Conservation (phyloP, 1,140 invertebrate genomes). For the Drosophila neocordata region DNA sequence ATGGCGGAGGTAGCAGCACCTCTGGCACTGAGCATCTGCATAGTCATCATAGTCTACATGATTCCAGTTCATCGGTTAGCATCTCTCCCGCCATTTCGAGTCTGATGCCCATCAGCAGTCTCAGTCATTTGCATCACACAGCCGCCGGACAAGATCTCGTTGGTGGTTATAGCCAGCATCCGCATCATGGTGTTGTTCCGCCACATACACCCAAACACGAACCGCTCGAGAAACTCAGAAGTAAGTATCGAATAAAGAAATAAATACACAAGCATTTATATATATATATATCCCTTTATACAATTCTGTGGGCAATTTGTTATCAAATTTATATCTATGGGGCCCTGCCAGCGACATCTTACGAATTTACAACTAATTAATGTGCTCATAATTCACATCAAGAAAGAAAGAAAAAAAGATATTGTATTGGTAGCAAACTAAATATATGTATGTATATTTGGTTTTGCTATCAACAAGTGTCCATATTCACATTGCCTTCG, state of each 20-base stretch:
- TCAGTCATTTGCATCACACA: slow-evolving; percentile 83
- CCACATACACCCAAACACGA: slow-evolving; percentile 86
- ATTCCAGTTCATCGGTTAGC: slow-evolving; percentile 86
- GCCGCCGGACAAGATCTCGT: slow-evolving; percentile 75
- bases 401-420: not conserved
- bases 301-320: slow-evolving; percentile 76
- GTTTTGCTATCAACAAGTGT: slow-evolving; percentile 66
- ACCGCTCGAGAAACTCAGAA: slow-evolving; percentile 91
- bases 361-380: slow-evolving; percentile 81
- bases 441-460: slow-evolving; percentile 15
- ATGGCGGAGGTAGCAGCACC: slow-evolving; percentile 78
- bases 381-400: slow-evolving; percentile 72
- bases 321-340: slow-evolving; percentile 58
- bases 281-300: too few species aligned
- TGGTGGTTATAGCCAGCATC: slow-evolving; percentile 84
- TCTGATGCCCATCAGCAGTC: slow-evolving; percentile 85
- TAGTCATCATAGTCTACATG: slow-evolving; percentile 86
- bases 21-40: slow-evolving; percentile 78
- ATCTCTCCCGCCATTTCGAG: slow-evolving; percentile 87
- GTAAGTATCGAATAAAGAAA: slow-evolving; percentile 85
- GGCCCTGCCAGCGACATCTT: slow-evolving; percentile 33
- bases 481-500: slow-evolving; percentile 68
- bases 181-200: slow-evolving; percentile 84
- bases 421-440: not conserved
- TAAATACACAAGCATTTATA: too few species aligned